phyloP scores from a whole-genome alignment of 2,113 vertebrate species.

The Octodon degus region DNA sequence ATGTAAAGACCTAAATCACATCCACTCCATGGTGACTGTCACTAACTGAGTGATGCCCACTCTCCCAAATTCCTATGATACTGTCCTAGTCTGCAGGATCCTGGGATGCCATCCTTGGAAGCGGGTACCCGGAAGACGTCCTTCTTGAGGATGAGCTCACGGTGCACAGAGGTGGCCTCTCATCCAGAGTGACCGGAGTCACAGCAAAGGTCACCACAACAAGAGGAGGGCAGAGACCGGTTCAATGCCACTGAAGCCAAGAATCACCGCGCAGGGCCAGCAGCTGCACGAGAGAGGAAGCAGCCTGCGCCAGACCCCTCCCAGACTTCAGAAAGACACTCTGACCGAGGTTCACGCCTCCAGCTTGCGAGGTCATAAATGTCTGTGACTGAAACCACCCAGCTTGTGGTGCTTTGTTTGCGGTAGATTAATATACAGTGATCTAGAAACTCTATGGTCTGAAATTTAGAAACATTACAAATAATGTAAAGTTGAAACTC shows the following conservation, averaged over 20 bases:
- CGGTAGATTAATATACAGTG: not conserved
- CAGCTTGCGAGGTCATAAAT: not conserved
- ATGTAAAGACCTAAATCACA: not conserved
- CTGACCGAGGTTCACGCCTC: not conserved
- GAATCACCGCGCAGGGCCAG: not conserved
- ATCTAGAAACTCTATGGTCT: not conserved
- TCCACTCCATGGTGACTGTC: not conserved
- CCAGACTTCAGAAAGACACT: too few species aligned
- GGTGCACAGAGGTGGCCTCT: not conserved
- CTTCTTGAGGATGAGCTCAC: not conserved
- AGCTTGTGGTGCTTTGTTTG: not conserved
- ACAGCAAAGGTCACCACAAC: accelerated
- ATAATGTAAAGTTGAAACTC: not conserved
- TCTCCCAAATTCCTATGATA: not conserved
- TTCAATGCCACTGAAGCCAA: not conserved
- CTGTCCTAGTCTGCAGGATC: not conserved
- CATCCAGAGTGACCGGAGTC: not conserved
- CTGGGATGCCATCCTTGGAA: not conserved
- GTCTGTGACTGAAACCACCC: not conserved
- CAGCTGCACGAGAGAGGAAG: not conserved
- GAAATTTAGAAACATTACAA: not conserved
- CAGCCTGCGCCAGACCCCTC: not conserved
- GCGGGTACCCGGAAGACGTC: not conserved
- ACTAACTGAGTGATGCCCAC: not conserved
- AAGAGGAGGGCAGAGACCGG: not conserved